Percentiles rank a stretch among this genome's conserved stretches.
phyloP scores from a whole-genome alignment of 2,797 vertebrate species.

The Poeciliopsis infans region DNA sequence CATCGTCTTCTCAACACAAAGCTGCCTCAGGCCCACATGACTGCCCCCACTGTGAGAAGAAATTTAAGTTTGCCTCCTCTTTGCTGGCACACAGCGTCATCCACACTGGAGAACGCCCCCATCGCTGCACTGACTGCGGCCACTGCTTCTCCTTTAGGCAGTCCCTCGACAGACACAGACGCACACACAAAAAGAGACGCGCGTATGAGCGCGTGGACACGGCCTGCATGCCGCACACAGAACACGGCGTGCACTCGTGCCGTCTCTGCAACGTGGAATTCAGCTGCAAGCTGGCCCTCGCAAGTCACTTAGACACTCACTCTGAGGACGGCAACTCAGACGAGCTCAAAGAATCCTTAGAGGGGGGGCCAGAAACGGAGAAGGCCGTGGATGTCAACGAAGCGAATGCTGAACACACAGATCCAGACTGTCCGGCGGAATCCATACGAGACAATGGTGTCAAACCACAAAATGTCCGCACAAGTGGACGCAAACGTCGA shows the following conservation, averaged over 20 bases:
- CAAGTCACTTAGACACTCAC: constrained; percentile 66
- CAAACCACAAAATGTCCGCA: constrained; percentile 46
- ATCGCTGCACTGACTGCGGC: constrained; percentile 74
- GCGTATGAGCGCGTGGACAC: constrained; percentile 66
- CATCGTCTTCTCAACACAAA: constrained; percentile 35
- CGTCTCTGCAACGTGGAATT: constrained; percentile 57
- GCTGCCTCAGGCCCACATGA: constrained; percentile 60
- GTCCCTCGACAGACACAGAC: constrained; percentile 78
- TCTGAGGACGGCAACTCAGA: background rate
- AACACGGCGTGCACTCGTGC: constrained; percentile 28
- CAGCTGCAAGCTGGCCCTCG: constrained; percentile 61
- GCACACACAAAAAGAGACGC: constrained; percentile 68
- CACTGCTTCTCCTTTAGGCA: constrained; percentile 82
- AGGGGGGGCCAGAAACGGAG: background rate
- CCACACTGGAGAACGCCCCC: constrained; percentile 79
- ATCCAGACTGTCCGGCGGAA: background rate
- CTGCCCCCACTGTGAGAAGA: constrained; percentile 80
- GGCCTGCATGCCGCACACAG: constrained; percentile 45
- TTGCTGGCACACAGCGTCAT: constrained; percentile 79
- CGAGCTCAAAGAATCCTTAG: background rate
- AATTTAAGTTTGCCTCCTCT: constrained; percentile 78
- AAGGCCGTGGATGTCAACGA: background rate
- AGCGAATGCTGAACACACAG: background rate
- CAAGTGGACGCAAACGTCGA: constrained; percentile 64
- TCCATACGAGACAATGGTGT: background rate